Percentiles rank a stretch among this genome's conserved stretches.
Evolutionary conservation across 2,797 vertebrate species (phyloP).

Genomic region (Mallotus villosus): DNA sequence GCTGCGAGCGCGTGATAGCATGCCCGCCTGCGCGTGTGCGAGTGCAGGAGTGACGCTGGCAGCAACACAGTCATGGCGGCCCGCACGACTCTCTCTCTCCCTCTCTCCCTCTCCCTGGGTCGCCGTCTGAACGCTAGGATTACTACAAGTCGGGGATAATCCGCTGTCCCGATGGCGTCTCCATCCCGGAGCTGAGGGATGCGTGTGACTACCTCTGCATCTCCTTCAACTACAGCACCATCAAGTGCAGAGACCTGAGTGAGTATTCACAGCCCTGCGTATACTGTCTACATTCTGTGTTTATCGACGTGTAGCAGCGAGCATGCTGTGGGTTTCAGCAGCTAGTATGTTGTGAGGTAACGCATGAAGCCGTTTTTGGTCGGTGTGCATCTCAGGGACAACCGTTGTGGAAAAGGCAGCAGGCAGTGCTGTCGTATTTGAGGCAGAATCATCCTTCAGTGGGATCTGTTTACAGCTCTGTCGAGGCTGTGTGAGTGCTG

Average conservation of each 20-base stretch:
- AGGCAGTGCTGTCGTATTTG: too few relatives aligned
- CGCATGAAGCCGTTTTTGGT: too few relatives aligned
- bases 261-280: constrained; percentile 71
- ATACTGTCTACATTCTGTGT: background rate
- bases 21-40: background rate
- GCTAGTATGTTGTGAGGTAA: too few relatives aligned
- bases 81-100: constrained; percentile 53
- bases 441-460: too few relatives aligned
- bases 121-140: constrained; percentile 81
- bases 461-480: too few relatives aligned
- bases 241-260: constrained; percentile 99
- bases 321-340: too few relatives aligned
- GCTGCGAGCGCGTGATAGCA: constrained; percentile 23
- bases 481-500: too few relatives aligned
- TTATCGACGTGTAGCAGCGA: background rate
- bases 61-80: constrained; percentile 72
- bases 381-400: too few relatives aligned
- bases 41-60: background rate
- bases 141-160: constrained; percentile 99
- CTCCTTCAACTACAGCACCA: constrained; percentile 96
- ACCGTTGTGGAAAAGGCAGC: too few relatives aligned
- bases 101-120: constrained; percentile 5
- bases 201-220: constrained; percentile 99
- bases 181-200: constrained; percentile 97
- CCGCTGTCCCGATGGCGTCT: constrained; percentile 97